Percentiles rank a stretch among this genome's conserved stretches.
Evolutionary conservation across 2,888 invertebrate genomes (phyloP).

Genomic region (Orchesella flavescens): DNA sequence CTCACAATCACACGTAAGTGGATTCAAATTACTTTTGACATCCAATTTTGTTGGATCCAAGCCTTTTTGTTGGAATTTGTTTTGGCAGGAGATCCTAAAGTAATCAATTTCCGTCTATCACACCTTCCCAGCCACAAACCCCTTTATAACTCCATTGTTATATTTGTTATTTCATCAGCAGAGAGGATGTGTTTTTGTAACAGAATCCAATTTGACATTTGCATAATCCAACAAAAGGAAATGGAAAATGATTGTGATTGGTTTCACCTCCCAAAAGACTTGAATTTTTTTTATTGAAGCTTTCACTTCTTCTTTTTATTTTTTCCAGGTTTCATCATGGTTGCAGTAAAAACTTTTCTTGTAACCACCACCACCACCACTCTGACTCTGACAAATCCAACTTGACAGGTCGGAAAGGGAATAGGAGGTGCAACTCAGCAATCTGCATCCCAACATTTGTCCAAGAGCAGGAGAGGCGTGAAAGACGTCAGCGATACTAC

Average conservation of each 20-base stretch:
- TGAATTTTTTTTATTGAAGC: neutral
- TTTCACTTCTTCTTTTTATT: neutral
- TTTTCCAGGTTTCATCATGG: conserved; percentile 35
- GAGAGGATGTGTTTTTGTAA: too few relatives aligned
- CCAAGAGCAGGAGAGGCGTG: conserved; percentile 74
- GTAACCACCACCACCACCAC: conserved; percentile 24
- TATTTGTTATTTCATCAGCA: too few relatives aligned
- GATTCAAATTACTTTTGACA: neutral
- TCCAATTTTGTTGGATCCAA: too few relatives aligned
- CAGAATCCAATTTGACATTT: too few relatives aligned
- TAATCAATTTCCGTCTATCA: too few relatives aligned
- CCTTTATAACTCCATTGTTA: too few relatives aligned
- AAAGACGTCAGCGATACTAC: conserved; percentile 57
- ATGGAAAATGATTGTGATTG: too few relatives aligned
- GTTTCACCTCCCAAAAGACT: too few relatives aligned
- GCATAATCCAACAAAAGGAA: too few relatives aligned
- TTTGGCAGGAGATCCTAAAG: too few relatives aligned
- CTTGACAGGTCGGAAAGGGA: conserved; percentile 23
- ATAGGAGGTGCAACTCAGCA: conserved; percentile 83
- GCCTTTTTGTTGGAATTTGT: too few relatives aligned
- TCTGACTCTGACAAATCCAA: conserved; percentile 24
- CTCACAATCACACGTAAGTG: conserved; percentile 47
- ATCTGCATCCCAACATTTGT: conserved; percentile 90
- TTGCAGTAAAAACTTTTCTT: conserved; percentile 31
- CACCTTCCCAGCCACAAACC: too few relatives aligned